Conservation (phyloP, 2,113 vertebrate genomes). For the Psephotus haematonotus region DNA sequence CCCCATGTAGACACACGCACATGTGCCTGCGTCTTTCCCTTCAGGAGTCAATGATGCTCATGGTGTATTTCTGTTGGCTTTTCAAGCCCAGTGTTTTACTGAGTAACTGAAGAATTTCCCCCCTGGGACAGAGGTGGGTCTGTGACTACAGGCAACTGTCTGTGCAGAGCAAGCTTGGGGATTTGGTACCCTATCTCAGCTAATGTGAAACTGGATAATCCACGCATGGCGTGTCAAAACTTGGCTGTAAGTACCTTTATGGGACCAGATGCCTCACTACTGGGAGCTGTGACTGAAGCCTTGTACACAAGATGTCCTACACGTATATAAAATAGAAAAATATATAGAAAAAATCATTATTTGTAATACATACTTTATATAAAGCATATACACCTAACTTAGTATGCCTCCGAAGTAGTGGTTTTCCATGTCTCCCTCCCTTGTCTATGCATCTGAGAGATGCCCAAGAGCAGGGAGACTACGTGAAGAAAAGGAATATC, state of each 20-base stretch:
- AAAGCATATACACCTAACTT: background rate
- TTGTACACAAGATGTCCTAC: background rate
- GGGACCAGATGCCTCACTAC: background rate
- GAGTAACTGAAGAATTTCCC: background rate
- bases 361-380: background rate
- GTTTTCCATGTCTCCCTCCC: background rate
- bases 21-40: accelerated
- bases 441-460: background rate
- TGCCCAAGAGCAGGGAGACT: background rate
- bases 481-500: background rate
- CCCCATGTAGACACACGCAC: accelerated
- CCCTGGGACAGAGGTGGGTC: background rate
- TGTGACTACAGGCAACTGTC: background rate
- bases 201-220: background rate
- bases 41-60: background rate
- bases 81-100: accelerated
- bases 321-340: background rate
- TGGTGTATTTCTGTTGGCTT: background rate
- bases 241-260: background rate
- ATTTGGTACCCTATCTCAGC: background rate
- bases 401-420: background rate
- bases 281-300: background rate
- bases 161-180: background rate
- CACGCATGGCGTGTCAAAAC: background rate
- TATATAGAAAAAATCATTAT: background rate